Percentiles rank a stretch among this genome's conserved stretches.
These are phyloP conservation scores for Alloscopus bannaensis DNA, from an alignment of 2,888 invertebrate genomes.

Conservation along the genomic window DNA sequence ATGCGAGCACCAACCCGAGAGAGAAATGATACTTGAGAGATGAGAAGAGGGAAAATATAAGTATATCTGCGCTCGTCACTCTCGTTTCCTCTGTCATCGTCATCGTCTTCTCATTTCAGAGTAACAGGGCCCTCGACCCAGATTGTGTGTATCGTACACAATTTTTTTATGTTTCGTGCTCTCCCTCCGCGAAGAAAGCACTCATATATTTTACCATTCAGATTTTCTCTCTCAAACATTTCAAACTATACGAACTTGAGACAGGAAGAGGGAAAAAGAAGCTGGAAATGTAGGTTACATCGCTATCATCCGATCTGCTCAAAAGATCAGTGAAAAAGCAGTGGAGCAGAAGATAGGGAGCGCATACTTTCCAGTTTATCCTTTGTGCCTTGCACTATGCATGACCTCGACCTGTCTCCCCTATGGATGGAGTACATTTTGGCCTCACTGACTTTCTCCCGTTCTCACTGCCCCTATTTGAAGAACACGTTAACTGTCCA, in stretches of 20 bases:
- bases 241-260: constrained; percentile 3
- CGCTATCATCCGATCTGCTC: too few species aligned
- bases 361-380: too few species aligned
- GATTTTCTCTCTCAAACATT: neutral
- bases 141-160: neutral
- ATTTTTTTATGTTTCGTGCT: neutral
- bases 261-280: neutral
- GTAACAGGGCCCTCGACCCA: constrained; percentile 38
- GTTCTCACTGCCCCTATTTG: neutral
- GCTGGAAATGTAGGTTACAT: neutral
- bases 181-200: too few species aligned
- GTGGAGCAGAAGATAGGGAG: too few species aligned
- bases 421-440: too few species aligned
- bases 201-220: neutral
- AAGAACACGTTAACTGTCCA: neutral
- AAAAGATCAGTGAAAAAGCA: too few species aligned
- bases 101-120: constrained; percentile 28
- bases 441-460: neutral
- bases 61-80: constrained; percentile 47
- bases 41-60: constrained; percentile 12
- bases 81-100: constrained; percentile 13
- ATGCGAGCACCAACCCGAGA: neutral
- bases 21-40: constrained; percentile 14
- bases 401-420: too few species aligned
- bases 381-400: too few species aligned